Evolutionary conservation across 2,113 vertebrate genomes (phyloP), one percentile per base, ranked within the genome.

Genomic region (Tyto alba): DNA sequence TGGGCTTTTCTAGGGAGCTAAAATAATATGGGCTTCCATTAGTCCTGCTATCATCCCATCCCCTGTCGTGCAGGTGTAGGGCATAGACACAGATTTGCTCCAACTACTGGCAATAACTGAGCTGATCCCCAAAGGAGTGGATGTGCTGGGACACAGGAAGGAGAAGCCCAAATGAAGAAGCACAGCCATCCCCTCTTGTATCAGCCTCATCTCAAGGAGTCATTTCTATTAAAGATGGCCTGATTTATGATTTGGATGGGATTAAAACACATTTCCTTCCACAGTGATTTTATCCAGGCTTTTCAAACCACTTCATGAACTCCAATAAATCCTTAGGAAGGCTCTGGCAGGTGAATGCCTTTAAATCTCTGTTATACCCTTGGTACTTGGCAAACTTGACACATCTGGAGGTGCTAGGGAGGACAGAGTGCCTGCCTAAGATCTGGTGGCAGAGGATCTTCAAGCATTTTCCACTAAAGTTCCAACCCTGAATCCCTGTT

Each of bases 131-230:
- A 6, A 2, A 56, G 57, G 21, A 60, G 27, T 4, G n/a, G 77
- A n/a, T 10, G 55, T 12, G 6, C 30, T 67, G 53, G 64, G 59
- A 79, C 34, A 60, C 0, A 1, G 40, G 40, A 13, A 43, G 93
- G n/a, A n/a, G n/a, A n/a, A n/a, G 62, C 36, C 1, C 0, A 0
- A 19, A 91, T n/a, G 52, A 27, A 30, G n/a, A 8, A 62, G 36
- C 21, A 45, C 32, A 53, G 32, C 34, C 40, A 32, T 66, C 34
- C 19, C 34, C 29, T 60, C 38, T 55, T 25, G 2, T 23, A 34
- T 72, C 66, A 91, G 64, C n/a, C 73, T 67, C 40, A 25, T 56
- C 52, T 78, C 48, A 76, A 73, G n/a, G 23, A 76, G 38, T 60
- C 71, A 30, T 30, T 57, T 59, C 27, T 79, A 43, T 68, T 57